Evolutionary conservation across 2,888 invertebrate species (phyloP).

Genomic region (Bugula neritina): DNA sequence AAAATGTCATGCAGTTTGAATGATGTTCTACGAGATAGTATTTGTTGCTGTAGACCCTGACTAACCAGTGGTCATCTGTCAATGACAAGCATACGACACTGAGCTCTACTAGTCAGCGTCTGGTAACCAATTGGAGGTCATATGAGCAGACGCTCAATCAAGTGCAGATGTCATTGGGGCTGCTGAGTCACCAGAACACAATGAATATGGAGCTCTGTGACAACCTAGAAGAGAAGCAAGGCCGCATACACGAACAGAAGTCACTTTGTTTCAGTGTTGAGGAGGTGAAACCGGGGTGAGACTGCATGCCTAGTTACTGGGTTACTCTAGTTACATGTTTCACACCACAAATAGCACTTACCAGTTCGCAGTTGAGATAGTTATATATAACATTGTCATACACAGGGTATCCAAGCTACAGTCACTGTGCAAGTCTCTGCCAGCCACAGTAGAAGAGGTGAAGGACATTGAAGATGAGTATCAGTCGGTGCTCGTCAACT

Average conservation of each 20-base stretch:
- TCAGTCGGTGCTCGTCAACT: neutral
- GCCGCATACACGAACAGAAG: constrained; percentile 16
- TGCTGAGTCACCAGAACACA: constrained; percentile 3
- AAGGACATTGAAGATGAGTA: constrained; percentile 3
- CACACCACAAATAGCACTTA: no score
- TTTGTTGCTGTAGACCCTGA: neutral
- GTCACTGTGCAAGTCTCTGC: neutral
- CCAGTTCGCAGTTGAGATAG: no score
- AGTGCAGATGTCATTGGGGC: neutral
- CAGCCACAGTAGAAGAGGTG: constrained; percentile 7
- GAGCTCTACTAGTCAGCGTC: neutral
- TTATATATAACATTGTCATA: no score
- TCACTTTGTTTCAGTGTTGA: neutral
- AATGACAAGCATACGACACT: neutral
- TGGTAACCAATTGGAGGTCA: neutral
- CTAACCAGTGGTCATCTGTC: neutral
- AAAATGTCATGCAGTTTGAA: no score
- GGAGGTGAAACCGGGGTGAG: constrained; percentile 5
- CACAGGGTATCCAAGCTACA: neutral
- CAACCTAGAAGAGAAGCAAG: neutral
- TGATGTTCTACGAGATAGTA: no score
- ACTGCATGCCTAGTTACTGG: no score
- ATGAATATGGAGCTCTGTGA: neutral
- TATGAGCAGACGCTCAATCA: neutral
- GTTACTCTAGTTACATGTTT: no score